These are phyloP conservation scores for Zaprionus obscuricornis DNA, from an alignment of 2,888 invertebrate species.

Conservation along the genomic window DNA sequence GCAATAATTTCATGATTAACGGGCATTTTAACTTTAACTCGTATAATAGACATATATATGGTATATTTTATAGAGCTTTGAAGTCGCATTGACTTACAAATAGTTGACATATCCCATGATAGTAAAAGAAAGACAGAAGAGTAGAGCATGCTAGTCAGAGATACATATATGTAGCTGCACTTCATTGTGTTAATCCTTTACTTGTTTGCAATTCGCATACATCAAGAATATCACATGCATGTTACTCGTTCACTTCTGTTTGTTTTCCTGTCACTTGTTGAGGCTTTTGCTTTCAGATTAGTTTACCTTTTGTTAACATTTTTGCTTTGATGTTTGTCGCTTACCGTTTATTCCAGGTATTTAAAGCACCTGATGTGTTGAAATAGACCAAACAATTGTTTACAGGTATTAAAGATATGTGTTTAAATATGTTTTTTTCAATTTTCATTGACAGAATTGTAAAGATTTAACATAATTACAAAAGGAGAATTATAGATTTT, in stretches of 20 bases:
- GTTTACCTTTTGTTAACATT: slow-evolving; percentile 21
- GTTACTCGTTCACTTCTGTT: neutral
- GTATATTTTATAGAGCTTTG: slow-evolving; percentile 28
- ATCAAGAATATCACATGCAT: slow-evolving; percentile 66
- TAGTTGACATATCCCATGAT: slow-evolving; percentile 26
- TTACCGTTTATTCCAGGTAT: slow-evolving; percentile 17
- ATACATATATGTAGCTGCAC: neutral
- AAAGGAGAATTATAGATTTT: too few species aligned
- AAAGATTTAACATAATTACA: too few species aligned
- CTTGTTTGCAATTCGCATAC: slow-evolving; percentile 27
- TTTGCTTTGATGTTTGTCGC: slow-evolving; percentile 40
- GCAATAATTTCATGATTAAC: slow-evolving; percentile 58
- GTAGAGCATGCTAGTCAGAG: neutral
- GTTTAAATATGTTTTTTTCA: too few species aligned
- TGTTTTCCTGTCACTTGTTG: neutral
- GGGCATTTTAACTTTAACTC: slow-evolving; percentile 33
- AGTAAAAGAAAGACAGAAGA: neutral
- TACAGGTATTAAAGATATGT: too few species aligned
- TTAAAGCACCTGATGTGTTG: slow-evolving; percentile 7
- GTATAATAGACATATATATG: too few species aligned
- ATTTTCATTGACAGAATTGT: too few species aligned
- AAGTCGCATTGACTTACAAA: slow-evolving; percentile 59
- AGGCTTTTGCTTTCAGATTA: neutral
- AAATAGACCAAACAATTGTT: neutral
- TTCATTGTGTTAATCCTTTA: slow-evolving; percentile 48